Evolutionary conservation across 2,888 invertebrate species (phyloP).

Genomic region (Flabesymbios commensalis): DNA sequence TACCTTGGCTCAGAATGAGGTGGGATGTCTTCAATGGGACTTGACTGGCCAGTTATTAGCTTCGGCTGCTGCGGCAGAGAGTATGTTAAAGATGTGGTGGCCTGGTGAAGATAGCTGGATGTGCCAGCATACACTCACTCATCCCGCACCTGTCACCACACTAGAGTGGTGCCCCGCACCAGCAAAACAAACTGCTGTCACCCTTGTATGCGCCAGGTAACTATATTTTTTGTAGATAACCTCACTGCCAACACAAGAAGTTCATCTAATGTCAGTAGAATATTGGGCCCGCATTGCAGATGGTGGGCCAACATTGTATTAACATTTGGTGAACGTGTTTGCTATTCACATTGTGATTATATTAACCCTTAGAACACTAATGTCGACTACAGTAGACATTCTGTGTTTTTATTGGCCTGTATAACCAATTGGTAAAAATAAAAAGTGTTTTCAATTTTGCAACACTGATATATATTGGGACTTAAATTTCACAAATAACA

Average conservation of each 20-base stretch:
- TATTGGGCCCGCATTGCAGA: too few relatives aligned
- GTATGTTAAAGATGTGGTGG: slow-evolving; percentile 64
- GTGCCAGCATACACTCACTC: slow-evolving; percentile 62
- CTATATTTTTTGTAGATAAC: background rate
- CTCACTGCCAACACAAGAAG: background rate
- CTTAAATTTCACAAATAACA: too few relatives aligned
- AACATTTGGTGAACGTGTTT: too few relatives aligned
- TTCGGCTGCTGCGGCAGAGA: slow-evolving; percentile 64
- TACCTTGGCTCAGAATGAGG: slow-evolving; percentile 47
- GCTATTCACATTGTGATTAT: too few relatives aligned
- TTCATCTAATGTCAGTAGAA: slow-evolving; percentile 1
- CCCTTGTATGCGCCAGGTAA: slow-evolving; percentile 51
- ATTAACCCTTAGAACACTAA: too few relatives aligned
- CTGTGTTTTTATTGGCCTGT: too few relatives aligned
- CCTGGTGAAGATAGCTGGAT: slow-evolving; percentile 61
- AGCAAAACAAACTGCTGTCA: slow-evolving; percentile 57
- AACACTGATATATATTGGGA: too few relatives aligned
- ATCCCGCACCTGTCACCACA: slow-evolving; percentile 63
- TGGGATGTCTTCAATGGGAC: slow-evolving; percentile 65
- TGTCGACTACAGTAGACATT: too few relatives aligned
- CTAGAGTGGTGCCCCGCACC: slow-evolving; percentile 67
- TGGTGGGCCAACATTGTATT: too few relatives aligned
- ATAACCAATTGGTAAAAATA: too few relatives aligned
- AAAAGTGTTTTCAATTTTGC: too few relatives aligned
- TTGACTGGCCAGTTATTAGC: slow-evolving; percentile 65